Percentiles rank a stretch among this genome's conserved stretches.
phyloP scores from a whole-genome alignment of 2,888 invertebrate genomes.

The Nomada fabriciana region DNA sequence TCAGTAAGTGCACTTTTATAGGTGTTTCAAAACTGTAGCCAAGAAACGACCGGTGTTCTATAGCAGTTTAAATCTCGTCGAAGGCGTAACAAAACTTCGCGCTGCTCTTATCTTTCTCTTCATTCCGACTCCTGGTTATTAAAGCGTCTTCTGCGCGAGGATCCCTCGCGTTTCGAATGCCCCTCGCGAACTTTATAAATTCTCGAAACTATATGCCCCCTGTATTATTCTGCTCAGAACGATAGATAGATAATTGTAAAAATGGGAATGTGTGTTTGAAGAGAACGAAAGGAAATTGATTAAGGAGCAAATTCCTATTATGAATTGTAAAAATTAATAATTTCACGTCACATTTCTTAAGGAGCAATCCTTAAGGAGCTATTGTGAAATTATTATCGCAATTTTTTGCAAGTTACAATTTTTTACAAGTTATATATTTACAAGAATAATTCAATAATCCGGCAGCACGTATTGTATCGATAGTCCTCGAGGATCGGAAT shows the following conservation, averaged over 20 bases:
- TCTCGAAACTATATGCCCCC: slow-evolving; percentile 23
- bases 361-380: too few relatives aligned
- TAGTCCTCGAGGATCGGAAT: slow-evolving; percentile 4
- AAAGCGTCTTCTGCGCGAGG: slow-evolving; percentile 43
- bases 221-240: neutral
- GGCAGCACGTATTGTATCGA: neutral
- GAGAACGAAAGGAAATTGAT: too few relatives aligned
- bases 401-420: too few relatives aligned
- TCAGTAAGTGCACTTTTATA: slow-evolving; percentile 54
- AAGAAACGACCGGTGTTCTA: slow-evolving; percentile 32
- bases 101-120: slow-evolving; percentile 46
- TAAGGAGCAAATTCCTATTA: too few relatives aligned
- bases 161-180: slow-evolving; percentile 36
- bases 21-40: slow-evolving; percentile 55
- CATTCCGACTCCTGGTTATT: slow-evolving; percentile 47
- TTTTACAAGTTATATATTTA: too few relatives aligned
- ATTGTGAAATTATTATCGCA: too few relatives aligned
- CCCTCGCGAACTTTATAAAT: slow-evolving; percentile 47
- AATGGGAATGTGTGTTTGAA: too few relatives aligned
- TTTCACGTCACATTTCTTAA: too few relatives aligned
- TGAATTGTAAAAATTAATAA: too few relatives aligned
- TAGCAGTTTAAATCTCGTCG: slow-evolving; percentile 60
- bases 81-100: slow-evolving; percentile 53
- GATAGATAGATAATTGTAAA: too few relatives aligned
- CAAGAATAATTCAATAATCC: neutral